Evolutionary conservation across 2,113 vertebrate species (phyloP), one percentile per base, ranked within the genome.

Genomic region (Menura novaehollandiae): DNA sequence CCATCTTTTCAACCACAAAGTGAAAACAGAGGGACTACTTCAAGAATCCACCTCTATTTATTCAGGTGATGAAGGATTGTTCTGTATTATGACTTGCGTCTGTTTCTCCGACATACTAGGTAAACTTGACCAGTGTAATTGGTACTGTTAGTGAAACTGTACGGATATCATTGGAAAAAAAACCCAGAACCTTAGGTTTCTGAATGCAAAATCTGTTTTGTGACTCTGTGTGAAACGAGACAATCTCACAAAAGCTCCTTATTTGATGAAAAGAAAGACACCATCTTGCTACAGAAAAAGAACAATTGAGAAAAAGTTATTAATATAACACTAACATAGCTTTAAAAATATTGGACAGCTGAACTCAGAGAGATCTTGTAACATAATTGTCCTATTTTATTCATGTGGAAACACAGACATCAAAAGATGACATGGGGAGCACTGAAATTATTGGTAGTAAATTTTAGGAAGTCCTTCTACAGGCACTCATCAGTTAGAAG

Each of bases 101-200:
- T 37, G 73, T 84, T 66, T 5, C 17, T 20, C 55, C 12, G 22
- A 4, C 33, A 13, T 9, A 1, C 3, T 19, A 28, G 5, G 20
- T 13, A 62, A 35, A 71, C 3, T 46, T 46, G 28, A 23, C 62
- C 22, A n/a, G 33, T 46, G 4, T 17, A 13, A 20, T 39, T 37
- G 20, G 1, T 52, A 28, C 5, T 68, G 13, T 11, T 41, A 41
- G 7, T 12, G 10, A 84, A 68, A 83, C 5, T 39, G 11, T 7
- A 59, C 23, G 3, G 1, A 2, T 2, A 27, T 27, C 53, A 35
- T 2, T 2, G 23, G 11, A 79, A n/a, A 35, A 66, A 52, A 35
- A 28, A 0, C 8, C 7, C 1, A 5, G 33, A 17, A 2, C 8
- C 20, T 64, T 17, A 73, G 20, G 6, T 66, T 80, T 64, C 15